These are phyloP conservation scores for Tenodera sinensis DNA, from an alignment of 2,888 invertebrate genomes.

Conservation along the genomic window DNA sequence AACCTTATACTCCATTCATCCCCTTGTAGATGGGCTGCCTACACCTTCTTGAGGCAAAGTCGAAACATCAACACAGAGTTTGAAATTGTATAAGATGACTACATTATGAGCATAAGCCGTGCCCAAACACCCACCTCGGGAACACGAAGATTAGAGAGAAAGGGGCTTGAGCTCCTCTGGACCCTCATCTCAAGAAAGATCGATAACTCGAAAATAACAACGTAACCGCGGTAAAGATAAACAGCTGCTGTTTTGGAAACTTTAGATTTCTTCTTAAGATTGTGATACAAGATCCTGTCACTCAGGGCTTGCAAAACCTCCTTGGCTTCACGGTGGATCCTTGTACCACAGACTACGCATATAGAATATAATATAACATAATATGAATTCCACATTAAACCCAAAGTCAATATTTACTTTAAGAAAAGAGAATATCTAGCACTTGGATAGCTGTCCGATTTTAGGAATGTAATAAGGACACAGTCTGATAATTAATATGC, in stretches of 20 bases:
- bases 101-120: not conserved
- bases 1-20: not conserved
- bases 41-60: not conserved
- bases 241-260: not conserved
- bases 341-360: no score
- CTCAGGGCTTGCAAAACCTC: not conserved
- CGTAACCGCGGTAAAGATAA: not conserved
- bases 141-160: not conserved
- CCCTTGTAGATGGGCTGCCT: not conserved
- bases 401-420: no score
- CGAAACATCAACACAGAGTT: not conserved
- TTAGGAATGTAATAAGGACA: no score
- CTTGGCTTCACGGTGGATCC: not conserved
- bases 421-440: no score
- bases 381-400: no score
- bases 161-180: not conserved
- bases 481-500: no score
- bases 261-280: not conserved
- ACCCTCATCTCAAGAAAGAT: not conserved
- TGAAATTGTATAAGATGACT: not conserved
- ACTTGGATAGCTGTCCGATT: no score
- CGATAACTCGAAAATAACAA: not conserved
- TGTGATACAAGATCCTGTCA: not conserved
- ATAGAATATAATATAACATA: no score
- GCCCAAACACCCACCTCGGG: not conserved